Conservation (phyloP, 2,113 vertebrate genomes). For the Colius striatus region DNA sequence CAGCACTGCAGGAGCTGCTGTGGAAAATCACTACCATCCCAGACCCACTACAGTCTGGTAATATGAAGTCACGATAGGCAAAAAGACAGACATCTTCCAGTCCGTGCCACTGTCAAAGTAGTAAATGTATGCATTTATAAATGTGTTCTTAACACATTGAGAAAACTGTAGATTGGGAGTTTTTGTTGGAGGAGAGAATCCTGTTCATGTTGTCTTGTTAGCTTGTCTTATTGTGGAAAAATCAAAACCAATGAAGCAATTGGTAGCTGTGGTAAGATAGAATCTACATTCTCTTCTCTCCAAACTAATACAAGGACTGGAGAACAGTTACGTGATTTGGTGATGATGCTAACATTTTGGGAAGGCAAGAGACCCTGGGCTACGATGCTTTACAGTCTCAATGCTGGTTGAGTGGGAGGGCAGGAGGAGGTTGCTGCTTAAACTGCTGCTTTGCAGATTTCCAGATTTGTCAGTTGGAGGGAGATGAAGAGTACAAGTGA, state of each 20-base stretch:
- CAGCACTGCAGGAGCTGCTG: too few species aligned
- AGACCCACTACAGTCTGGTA: too few species aligned
- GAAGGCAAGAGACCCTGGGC: background rate
- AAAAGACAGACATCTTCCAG: background rate
- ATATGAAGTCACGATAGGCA: fast-evolving
- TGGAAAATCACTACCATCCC: too few species aligned
- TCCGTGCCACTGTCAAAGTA: background rate
- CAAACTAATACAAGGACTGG: background rate
- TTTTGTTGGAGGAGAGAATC: background rate
- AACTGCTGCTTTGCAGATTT: background rate
- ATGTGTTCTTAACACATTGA: background rate
- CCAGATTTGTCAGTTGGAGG: background rate
- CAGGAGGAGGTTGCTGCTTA: background rate
- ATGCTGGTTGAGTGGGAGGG: background rate
- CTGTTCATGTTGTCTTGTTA: background rate
- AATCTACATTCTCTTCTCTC: too few species aligned
- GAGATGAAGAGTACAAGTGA: background rate
- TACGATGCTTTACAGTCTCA: background rate
- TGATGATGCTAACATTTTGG: background rate
- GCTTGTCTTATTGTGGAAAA: background rate
- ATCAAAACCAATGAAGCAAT: background rate
- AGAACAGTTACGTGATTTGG: background rate
- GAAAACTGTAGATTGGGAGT: background rate
- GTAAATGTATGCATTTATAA: background rate
- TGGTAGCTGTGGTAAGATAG: background rate